Evolutionary conservation across 2,797 vertebrate species (phyloP).

Genomic region (Eulemur albifrons): DNA sequence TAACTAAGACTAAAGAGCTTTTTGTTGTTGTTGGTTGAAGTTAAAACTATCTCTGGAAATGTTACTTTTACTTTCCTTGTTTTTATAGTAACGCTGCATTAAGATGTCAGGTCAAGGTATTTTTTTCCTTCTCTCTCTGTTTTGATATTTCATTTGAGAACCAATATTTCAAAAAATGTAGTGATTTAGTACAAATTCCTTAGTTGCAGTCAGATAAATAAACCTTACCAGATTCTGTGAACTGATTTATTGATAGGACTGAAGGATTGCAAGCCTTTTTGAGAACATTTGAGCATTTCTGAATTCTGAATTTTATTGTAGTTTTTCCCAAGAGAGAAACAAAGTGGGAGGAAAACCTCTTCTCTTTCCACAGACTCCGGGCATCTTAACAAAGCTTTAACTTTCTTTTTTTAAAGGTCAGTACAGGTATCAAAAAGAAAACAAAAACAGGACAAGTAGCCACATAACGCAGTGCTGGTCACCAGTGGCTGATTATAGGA

Average conservation of each 20-base stretch:
- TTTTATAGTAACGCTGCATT: constrained; percentile 82
- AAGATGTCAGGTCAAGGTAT: constrained; percentile 83
- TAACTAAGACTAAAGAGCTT: constrained; percentile 65
- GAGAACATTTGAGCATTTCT: constrained; percentile 74
- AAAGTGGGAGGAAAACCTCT: constrained; percentile 53
- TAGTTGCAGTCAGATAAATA: constrained; percentile 77
- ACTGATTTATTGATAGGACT: constrained; percentile 79
- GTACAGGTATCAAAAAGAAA: constrained; percentile 5
- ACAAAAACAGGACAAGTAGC: neutral
- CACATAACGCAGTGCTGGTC: neutral
- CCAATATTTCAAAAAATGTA: constrained; percentile 78
- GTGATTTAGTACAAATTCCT: constrained; percentile 79
- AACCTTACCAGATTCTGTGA: constrained; percentile 70
- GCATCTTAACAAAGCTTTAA: constrained; percentile 57
- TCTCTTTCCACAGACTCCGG: constrained; percentile 34
- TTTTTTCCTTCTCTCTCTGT: constrained; percentile 80
- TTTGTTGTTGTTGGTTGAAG: constrained; percentile 70
- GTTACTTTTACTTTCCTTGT: constrained; percentile 81
- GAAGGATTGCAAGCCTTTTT: constrained; percentile 66
- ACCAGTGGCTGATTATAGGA: neutral
- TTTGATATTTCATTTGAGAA: constrained; percentile 81
- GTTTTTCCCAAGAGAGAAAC: constrained; percentile 61
- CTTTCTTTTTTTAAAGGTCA: constrained; percentile 50
- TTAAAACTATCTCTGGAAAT: constrained; percentile 79
- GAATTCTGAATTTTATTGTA: constrained; percentile 75